phyloP scores from a whole-genome alignment of 1,140 invertebrate species.

The Drosophila truncata region DNA sequence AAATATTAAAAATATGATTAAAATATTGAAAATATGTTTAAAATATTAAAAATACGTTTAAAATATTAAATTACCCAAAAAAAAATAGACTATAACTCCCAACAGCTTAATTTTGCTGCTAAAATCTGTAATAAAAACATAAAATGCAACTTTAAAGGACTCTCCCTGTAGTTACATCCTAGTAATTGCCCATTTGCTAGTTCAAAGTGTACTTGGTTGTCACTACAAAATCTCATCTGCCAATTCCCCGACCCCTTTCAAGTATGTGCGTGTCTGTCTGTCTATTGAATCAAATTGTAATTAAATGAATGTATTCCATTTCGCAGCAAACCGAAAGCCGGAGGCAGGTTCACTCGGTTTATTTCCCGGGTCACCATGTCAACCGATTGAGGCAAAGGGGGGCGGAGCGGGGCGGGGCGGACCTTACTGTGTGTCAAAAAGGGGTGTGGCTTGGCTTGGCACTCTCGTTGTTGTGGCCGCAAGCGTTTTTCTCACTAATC shows the following conservation, averaged over 20 bases:
- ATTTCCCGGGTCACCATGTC: conserved; percentile 57
- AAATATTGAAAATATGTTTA: too few relatives aligned
- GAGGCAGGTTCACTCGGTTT: conserved; percentile 27
- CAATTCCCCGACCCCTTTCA: not conserved
- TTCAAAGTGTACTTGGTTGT: not conserved
- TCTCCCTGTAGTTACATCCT: not conserved
- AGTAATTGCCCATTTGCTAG: not conserved
- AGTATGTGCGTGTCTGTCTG: conserved; percentile 2
- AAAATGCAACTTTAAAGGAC: not conserved
- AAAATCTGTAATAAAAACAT: not conserved
- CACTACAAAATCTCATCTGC: not conserved
- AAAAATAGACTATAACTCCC: too few relatives aligned
- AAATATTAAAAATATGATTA: too few relatives aligned
- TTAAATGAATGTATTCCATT: conserved; percentile 67
- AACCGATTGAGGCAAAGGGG: conserved; percentile 29
- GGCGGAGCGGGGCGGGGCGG: too few relatives aligned
- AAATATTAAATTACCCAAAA: too few relatives aligned
- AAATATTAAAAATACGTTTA: too few relatives aligned
- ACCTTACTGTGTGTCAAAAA: not conserved
- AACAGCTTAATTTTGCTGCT: not conserved
- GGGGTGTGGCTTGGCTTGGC: conserved; percentile 5
- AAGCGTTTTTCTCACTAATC: conserved; percentile 69
- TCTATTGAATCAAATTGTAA: conserved; percentile 66
- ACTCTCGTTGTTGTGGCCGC: conserved; percentile 45
- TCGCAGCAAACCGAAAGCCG: conserved; percentile 8